Conservation (phyloP, 2,797 vertebrate genomes). For the Aulostomus chinensis region DNA sequence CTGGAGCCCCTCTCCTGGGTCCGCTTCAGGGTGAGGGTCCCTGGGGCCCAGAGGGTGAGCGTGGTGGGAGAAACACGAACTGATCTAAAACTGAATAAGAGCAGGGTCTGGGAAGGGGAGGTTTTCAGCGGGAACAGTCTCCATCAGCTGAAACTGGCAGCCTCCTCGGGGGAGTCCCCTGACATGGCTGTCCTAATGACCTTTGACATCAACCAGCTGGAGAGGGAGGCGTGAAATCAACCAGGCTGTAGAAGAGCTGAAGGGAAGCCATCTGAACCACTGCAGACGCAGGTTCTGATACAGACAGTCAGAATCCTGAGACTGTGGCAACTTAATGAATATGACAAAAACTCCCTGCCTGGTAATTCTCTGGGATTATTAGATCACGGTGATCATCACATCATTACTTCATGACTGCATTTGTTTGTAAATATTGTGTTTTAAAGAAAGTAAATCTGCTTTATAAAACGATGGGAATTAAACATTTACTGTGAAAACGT, state of each 20-base stretch:
- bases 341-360: too few species aligned
- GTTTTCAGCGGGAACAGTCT: conserved; percentile 62
- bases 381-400: too few species aligned
- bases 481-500: conserved; percentile 26
- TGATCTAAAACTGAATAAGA: conserved; percentile 75
- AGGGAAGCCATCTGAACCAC: too few species aligned
- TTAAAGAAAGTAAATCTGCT: conserved; percentile 12
- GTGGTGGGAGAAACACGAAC: conserved; percentile 73
- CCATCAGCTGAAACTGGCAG: conserved; percentile 72
- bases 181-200: conserved; percentile 80
- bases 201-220: conserved; percentile 72
- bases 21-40: conserved; percentile 81
- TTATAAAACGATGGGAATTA: conserved; percentile 46
- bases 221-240: conserved; percentile 47
- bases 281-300: too few species aligned
- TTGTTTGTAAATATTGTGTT: conserved; percentile 5
- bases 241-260: background rate
- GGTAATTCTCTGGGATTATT: too few species aligned
- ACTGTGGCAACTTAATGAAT: too few species aligned
- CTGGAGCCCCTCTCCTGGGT: conserved; percentile 75
- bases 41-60: conserved; percentile 68
- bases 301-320: too few species aligned
- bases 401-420: background rate
- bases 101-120: conserved; percentile 81
- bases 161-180: conserved; percentile 52